Evolutionary conservation across 1,140 invertebrate genomes (phyloP), one percentile per base, ranked within the genome.

Genomic region (Portunus trituberculatus): DNA sequence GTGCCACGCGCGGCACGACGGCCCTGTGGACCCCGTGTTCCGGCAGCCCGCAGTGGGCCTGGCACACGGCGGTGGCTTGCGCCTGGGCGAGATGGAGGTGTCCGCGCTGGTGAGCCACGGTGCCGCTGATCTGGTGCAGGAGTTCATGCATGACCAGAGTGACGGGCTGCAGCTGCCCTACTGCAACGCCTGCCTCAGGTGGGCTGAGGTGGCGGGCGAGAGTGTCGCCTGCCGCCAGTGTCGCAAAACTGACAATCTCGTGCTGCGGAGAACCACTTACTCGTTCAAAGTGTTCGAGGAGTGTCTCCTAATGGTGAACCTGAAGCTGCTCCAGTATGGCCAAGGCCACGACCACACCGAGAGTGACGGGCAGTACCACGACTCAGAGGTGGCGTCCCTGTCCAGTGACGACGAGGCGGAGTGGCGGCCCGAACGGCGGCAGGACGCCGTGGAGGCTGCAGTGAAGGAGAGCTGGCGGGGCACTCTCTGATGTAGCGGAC

Each of bases 31-130:
- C 20, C 82, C 82, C 6, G n/a, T 45, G 12, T 48, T 46, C 39
- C 31, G 67, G 29, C 39, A 93, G 39, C 92, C 92, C 4, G 45
- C 10, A 14, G 39, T 86, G n/a, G 82, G 82, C 25, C 32, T 93
- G 39, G 45, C 92, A 3, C 14, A 52, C 8, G 92, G 92, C 14
- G 92, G 92, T 28, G 92, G n/a, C n/a, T 45, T 93, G 82, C 82
- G 92, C 16, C 82, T 93, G 92, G 92, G 92, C 1, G 92, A 93
- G 45, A 93, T 93, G 92, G 92, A 93, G 45, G 82, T 93, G 14
- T n/a, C 82, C 8, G 92, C 92, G 0, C 82, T 93, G 25, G 12
- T 93, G 32, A 46, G 32, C 29, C 32, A 84, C 29, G 92, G 92
- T 4, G 76, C 82, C 0, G 84, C 76, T 7, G 76, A 93, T 12